A percentile compares a stretch with the other conserved stretches of the same genome.
Evolutionary conservation across 2,888 invertebrate species (phyloP).

Genomic region (Capitulum mitella): DNA sequence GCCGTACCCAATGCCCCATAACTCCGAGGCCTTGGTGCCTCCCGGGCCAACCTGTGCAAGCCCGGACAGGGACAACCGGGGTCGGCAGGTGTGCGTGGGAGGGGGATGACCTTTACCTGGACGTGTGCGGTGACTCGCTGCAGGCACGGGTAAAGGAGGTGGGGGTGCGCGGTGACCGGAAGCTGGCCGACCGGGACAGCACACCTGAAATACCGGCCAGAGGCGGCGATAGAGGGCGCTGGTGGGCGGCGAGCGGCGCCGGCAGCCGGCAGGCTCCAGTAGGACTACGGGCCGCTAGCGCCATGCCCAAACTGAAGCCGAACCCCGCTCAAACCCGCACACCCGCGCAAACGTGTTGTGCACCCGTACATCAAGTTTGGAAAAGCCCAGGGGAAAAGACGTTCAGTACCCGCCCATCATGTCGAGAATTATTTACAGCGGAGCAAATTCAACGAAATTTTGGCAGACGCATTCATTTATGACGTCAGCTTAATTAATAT

Average conservation of each 20-base stretch:
- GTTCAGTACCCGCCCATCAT: no score
- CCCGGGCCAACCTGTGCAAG: background rate
- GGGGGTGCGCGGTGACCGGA: conserved; percentile 3
- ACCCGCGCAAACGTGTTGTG: background rate
- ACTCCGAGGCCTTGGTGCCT: background rate
- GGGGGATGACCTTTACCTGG: background rate
- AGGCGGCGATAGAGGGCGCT: conserved; percentile 36
- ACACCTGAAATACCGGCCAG: conserved; percentile 36
- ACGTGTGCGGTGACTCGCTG: conserved; percentile 12
- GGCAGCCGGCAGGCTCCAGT: background rate
- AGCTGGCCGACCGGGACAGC: background rate
- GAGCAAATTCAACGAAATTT: no score
- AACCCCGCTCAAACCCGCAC: background rate
- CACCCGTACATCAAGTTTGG: background rate
- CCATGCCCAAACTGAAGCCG: background rate
- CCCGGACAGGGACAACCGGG: background rate
- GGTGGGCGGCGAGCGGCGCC: background rate
- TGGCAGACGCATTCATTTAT: no score
- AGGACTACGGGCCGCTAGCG: background rate
- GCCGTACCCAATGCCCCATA: no score
- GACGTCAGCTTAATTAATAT: no score
- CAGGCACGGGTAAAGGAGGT: background rate
- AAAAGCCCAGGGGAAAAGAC: no score
- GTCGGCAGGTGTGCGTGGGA: background rate
- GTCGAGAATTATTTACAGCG: no score